Evolutionary conservation across 2,113 vertebrate genomes (phyloP).

Genomic region (Cygnus buccinator): DNA sequence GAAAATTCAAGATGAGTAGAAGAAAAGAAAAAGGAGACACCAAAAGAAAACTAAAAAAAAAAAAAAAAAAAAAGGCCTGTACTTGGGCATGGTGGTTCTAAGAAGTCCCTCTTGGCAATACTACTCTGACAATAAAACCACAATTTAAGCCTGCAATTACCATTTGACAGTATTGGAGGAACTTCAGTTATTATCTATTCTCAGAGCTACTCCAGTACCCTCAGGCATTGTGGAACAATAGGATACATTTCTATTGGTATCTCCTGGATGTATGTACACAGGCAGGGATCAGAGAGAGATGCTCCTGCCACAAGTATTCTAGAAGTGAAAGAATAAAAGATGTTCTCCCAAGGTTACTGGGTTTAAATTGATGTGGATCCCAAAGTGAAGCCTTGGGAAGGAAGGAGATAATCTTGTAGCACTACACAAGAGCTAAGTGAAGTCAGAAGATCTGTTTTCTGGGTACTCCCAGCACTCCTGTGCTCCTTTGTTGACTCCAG

Average conservation of each 20-base stretch:
- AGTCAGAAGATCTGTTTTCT: background rate
- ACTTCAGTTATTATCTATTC: constrained; percentile 22
- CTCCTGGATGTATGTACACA: background rate
- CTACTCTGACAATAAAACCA: background rate
- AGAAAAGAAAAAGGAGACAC: background rate
- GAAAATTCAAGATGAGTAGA: rapidly evolving
- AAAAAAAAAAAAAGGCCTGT: background rate
- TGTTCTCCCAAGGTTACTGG: background rate
- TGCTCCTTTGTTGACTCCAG: background rate
- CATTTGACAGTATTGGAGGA: constrained; percentile 30
- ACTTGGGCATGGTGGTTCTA: background rate
- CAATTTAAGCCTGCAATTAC: constrained; percentile 38
- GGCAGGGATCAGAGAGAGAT: background rate
- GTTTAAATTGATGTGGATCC: background rate
- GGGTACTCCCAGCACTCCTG: background rate
- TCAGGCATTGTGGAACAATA: constrained; percentile 19
- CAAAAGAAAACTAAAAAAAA: background rate
- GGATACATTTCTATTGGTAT: background rate
- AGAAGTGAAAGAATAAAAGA: background rate
- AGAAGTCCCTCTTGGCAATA: background rate
- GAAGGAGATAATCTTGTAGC: background rate
- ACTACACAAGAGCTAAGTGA: background rate
- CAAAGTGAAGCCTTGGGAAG: background rate
- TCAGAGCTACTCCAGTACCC: constrained; percentile 22
- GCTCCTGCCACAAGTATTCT: background rate